Percentiles rank a stretch among this genome's conserved stretches.
phyloP scores from a whole-genome alignment of 2,888 invertebrate species.

The Onthophagus sagittarius region DNA sequence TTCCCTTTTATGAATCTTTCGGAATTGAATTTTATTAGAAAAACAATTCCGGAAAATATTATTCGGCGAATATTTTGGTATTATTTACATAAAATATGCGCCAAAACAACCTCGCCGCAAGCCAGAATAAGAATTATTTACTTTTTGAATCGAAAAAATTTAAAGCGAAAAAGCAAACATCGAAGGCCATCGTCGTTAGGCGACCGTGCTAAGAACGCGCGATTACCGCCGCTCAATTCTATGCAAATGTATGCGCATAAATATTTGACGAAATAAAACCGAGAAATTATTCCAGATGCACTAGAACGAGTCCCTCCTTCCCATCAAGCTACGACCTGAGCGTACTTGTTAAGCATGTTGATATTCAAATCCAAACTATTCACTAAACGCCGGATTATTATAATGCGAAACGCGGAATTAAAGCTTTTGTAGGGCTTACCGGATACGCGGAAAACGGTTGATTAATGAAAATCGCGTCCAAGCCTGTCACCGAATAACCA shows the following conservation, averaged over 20 bases:
- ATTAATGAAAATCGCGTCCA: slow-evolving; percentile 8
- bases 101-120: background rate
- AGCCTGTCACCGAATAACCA: background rate
- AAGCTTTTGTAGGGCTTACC: background rate
- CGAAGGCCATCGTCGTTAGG: background rate
- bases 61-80: background rate
- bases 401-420: slow-evolving; percentile 5
- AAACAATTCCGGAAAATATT: background rate
- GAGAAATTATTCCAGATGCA: slow-evolving; percentile 3
- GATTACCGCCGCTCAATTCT: background rate
- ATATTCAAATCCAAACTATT: slow-evolving; percentile 4
- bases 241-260: slow-evolving; percentile 13
- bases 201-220: background rate
- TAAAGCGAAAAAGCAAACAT: background rate
- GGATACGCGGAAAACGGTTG: background rate
- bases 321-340: background rate
- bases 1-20: background rate
- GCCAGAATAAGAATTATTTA: background rate
- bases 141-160: background rate
- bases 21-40: background rate
- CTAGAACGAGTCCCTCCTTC: background rate
- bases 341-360: slow-evolving; percentile 5
- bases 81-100: background rate
- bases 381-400: slow-evolving; percentile 7
- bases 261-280: slow-evolving; percentile 13